Evolutionary conservation across 2,797 vertebrate genomes (phyloP).

Genomic region (Macropodus opercularis): DNA sequence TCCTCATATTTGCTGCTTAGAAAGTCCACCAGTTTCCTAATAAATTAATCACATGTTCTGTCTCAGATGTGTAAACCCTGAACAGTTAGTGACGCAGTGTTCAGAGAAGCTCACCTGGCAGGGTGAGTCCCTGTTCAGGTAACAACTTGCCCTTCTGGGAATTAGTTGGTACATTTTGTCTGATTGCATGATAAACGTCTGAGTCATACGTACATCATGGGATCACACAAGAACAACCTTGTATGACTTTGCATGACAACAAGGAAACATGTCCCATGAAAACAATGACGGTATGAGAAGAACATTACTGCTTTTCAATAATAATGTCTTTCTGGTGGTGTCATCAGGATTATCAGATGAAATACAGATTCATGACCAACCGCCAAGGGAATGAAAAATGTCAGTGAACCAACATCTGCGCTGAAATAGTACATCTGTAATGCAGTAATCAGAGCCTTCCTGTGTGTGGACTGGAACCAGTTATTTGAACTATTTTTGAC

Average conservation of each 20-base stretch:
- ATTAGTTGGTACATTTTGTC: background rate
- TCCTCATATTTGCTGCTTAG: background rate
- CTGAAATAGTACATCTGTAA: too few relatives aligned
- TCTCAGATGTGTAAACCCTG: background rate
- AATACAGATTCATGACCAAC: too few relatives aligned
- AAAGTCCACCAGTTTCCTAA: background rate
- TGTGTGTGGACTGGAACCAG: too few relatives aligned
- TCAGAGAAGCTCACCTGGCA: background rate
- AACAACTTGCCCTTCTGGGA: background rate
- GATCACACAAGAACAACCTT: background rate
- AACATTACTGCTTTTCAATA: too few relatives aligned
- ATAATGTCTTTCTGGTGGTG: too few relatives aligned
- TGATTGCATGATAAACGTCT: background rate
- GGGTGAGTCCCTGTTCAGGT: conserved; percentile 1
- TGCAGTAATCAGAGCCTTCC: too few relatives aligned
- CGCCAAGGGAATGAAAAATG: too few relatives aligned
- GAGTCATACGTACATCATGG: conserved; percentile 10
- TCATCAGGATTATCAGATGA: too few relatives aligned
- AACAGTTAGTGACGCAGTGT: background rate
- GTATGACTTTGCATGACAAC: background rate
- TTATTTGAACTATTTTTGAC: too few relatives aligned
- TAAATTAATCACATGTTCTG: background rate
- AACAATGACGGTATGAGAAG: background rate
- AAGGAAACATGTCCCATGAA: background rate
- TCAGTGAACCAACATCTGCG: too few relatives aligned